Evolutionary conservation across 2,888 invertebrate species (phyloP).

Genomic region (Lepidocyrtoides sp.): DNA sequence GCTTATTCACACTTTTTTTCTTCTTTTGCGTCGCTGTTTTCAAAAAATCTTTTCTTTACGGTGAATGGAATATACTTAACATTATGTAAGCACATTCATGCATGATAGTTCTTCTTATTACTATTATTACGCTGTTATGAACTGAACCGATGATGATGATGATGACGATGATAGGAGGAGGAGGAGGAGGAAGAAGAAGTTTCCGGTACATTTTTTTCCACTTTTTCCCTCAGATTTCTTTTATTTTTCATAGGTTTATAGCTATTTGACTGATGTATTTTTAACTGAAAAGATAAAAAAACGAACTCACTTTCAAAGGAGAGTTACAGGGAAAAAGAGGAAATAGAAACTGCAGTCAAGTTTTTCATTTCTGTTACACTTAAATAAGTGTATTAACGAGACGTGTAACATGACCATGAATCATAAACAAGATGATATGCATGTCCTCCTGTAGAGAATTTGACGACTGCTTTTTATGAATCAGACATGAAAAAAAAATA

Average conservation of each 20-base stretch:
- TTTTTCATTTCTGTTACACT: background rate
- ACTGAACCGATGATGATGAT: background rate
- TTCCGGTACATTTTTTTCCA: constrained; percentile 37
- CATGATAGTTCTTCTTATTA: constrained; percentile 17
- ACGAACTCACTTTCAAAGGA: background rate
- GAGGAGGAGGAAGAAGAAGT: constrained; percentile 5
- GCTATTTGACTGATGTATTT: constrained; percentile 68
- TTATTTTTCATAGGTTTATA: constrained; percentile 34
- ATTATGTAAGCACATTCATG: constrained; percentile 9
- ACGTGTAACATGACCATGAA: background rate
- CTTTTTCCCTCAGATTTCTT: background rate
- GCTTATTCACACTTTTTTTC: constrained; percentile 28
- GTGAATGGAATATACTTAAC: background rate
- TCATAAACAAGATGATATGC: background rate
- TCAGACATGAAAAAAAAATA: too few species aligned
- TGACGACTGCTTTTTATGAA: background rate
- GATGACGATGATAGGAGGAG: background rate
- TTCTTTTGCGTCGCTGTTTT: background rate
- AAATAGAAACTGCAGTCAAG: background rate
- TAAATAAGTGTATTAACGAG: background rate
- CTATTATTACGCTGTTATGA: constrained; percentile 14
- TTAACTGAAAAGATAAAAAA: constrained; percentile 40
- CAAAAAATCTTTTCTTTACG: background rate
- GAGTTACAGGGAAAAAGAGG: background rate
- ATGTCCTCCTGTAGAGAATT: background rate